A percentile compares a stretch with the other conserved stretches of the same genome.
Evolutionary conservation across 2,888 invertebrate genomes (phyloP).

Genomic region (Cacoxenus indagator): DNA sequence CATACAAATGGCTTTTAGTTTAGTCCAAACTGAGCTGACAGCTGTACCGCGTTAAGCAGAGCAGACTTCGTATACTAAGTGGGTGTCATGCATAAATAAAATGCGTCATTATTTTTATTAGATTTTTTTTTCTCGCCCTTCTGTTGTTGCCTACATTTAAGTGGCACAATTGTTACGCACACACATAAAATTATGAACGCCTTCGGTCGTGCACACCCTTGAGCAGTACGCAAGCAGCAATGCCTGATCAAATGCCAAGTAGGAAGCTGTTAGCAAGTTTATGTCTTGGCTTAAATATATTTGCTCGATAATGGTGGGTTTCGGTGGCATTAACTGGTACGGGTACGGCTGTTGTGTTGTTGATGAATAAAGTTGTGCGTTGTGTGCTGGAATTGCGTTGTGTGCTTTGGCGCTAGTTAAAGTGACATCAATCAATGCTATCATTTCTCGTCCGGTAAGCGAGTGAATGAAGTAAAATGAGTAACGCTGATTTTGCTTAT

Average conservation of each 20-base stretch:
- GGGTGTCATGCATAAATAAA: constrained; percentile 66
- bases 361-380: background rate
- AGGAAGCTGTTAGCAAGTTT: background rate
- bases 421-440: constrained; percentile 58
- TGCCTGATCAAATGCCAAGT: background rate
- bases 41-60: too few relatives aligned
- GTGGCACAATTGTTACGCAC: constrained; percentile 56
- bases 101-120: constrained; percentile 58
- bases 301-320: too few relatives aligned
- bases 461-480: background rate
- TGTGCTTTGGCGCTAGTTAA: constrained; percentile 33
- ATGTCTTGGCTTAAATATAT: too few relatives aligned
- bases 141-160: constrained; percentile 40
- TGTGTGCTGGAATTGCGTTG: background rate
- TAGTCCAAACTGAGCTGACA: too few relatives aligned
- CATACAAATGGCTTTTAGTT: background rate
- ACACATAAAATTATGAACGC: constrained; percentile 18
- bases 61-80: constrained; percentile 38
- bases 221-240: background rate
- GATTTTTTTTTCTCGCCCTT: background rate
- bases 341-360: background rate
- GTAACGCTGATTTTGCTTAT: background rate
- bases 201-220: background rate
- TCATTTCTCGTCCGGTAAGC: constrained; percentile 9
- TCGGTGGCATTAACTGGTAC: background rate